Base-by-base conservation (phyloP, 2,797 vertebrate genomes). In the Sebastes itinus region DNA sequence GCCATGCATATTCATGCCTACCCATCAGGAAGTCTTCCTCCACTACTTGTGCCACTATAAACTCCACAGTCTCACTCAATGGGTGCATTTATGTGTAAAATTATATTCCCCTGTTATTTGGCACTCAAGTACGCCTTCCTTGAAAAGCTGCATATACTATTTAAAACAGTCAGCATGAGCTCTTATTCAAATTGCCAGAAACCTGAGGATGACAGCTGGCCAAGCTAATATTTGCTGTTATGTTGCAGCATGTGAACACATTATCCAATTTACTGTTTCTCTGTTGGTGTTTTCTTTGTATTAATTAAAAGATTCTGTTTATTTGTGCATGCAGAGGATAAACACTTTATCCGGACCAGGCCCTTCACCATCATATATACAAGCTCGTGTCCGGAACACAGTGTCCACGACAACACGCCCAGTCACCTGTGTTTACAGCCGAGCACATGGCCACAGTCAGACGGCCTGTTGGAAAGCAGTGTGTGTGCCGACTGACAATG, bases 1-100 rank as follows among this genome's bases (percentile, higher is more conserved):
- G 1, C 65, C 83, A 91, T 92, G 88, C 84, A 92, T 91, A 94
- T 93, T 91, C 89, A 94, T 92, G 84, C 70, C 7, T 28, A 38
- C 78, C 49, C 86, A 89, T 80, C 83, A 78, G 87, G 86, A 92
- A 71, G 81, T 82, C 87, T 84, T 84, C 71, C 69, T 84, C 69
- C 65, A 68, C 70, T 67, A 52, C 80, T 87, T 78, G 73, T 75
- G 60, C 66, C 81, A 81, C 78, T 73, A 69, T 70, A 70, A 69
- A 42, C 81, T 86, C 66, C 70, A 78, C 30, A 76, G 62, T 65
- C 46, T 66, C 61, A 85, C 65, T 88, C 72, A 86, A 73, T 77
- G 85, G 75, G 73, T 72, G 78, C 85, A 81, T 82, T 87, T 88
- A 75, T 83, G 81, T 80, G 77, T 78, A 80, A 82, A 87, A 88